These are phyloP conservation scores for Ridgeia piscesae DNA, from an alignment of 1,140 invertebrate genomes.

Conservation along the genomic window DNA sequence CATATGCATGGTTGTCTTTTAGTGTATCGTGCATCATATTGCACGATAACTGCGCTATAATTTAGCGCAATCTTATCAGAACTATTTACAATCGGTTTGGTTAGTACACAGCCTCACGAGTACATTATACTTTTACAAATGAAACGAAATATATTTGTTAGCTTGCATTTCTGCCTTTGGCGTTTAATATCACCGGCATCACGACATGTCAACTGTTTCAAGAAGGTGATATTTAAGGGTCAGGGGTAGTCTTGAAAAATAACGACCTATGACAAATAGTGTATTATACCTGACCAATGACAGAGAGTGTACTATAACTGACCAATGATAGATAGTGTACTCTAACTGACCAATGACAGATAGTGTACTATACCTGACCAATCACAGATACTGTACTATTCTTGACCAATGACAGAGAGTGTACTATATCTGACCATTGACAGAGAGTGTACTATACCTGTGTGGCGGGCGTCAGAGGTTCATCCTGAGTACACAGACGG, in stretches of 20 bases:
- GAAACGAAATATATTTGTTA: background rate
- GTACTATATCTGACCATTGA: background rate
- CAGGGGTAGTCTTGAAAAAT: too few relatives aligned
- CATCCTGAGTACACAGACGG: constrained; percentile 72
- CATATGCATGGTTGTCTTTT: too few relatives aligned
- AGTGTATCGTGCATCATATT: too few relatives aligned
- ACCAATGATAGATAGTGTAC: background rate
- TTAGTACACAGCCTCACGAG: too few relatives aligned
- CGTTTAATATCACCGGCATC: background rate
- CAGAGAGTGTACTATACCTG: constrained; percentile 49
- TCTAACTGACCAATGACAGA: constrained; percentile 49
- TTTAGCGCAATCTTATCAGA: background rate
- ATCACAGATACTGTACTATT: background rate
- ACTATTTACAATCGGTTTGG: background rate
- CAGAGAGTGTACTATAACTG: background rate
- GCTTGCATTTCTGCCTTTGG: background rate
- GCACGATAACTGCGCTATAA: background rate
- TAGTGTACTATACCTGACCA: too few relatives aligned
- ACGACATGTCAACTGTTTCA: background rate
- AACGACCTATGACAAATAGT: background rate
- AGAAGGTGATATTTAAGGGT: background rate
- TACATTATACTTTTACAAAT: too few relatives aligned
- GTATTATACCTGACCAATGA: too few relatives aligned
- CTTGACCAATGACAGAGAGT: background rate
- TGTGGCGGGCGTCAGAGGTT: constrained; percentile 40